Base-by-base conservation (phyloP, 2,888 invertebrate species). In the Sepiola atlantica region DNA sequence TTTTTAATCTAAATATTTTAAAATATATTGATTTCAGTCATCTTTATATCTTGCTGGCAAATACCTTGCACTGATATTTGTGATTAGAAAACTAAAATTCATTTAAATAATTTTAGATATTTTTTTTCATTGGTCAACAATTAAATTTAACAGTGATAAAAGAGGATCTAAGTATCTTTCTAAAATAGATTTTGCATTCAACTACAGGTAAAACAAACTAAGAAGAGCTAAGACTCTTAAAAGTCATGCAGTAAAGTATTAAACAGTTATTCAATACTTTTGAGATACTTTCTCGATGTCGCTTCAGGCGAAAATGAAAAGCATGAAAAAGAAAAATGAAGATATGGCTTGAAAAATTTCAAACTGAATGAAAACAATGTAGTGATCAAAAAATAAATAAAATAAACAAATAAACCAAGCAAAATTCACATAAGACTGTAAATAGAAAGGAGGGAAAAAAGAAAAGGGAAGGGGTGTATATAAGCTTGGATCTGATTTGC, bases 261-360 rank as follows among this genome's bases (percentile, higher is more conserved):
- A 77, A 77, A 77, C 77, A 77, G 77, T 77, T 77, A n/a, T 32
- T 77, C 32, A 77, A 77, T 77, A 77, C 77, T n/a, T 77, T 77
- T 77, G n/a, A 77, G 77, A 77, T 77, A 77, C n/a, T 16, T n/a
- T 77, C 77, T 77, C 32, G 77, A n/a, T 77, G 77, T 77, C 32
- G 77, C 77, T 77, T 77, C 77, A 77, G 77, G 77, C 32, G n/a
- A 77, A 77, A 77, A 77, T 77, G 77, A 77, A 77, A n/a, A 77
- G 77, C 77, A 77, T 77, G 77, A 77, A 77, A 77, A 77, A 77
- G 77, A 77, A 77, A 61, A 77, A 77, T 77, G 77, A 77, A 77
- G 18, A 77, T 77, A 77, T n/a, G n/a, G 77, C n/a, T 77, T 77
- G n/a, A 77, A 77, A 77, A 77, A n/a, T 21, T 77, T 77, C n/a